phyloP scores from a whole-genome alignment of 2,797 vertebrate species.

The Podarcis siculus region DNA sequence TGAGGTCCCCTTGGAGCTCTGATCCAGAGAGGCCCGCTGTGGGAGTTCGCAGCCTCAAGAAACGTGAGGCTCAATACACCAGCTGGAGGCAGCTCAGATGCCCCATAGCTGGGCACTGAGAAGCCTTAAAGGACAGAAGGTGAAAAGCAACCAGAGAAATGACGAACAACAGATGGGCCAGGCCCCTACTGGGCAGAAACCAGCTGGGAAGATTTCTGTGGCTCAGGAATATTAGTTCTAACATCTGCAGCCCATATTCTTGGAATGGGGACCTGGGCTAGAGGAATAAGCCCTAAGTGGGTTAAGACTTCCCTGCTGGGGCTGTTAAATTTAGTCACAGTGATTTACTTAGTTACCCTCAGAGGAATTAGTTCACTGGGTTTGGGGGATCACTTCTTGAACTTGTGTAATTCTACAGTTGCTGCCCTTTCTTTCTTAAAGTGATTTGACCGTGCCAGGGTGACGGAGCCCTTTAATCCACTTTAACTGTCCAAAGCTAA shows the following conservation, averaged over 20 bases:
- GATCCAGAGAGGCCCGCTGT: background rate
- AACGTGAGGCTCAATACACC: background rate
- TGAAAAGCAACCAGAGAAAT: slow-evolving; percentile 10
- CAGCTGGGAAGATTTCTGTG: slow-evolving; percentile 11
- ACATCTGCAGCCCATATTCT: slow-evolving; percentile 22
- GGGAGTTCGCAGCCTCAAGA: background rate
- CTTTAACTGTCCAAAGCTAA: too few species aligned
- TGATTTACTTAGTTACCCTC: background rate
- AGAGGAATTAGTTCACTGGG: background rate
- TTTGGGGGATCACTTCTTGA: background rate
- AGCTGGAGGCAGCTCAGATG: background rate
- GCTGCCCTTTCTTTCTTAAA: too few species aligned
- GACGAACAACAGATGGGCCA: background rate
- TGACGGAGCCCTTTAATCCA: too few species aligned
- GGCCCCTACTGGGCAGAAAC: background rate
- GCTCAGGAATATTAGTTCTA: background rate
- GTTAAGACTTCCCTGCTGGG: background rate
- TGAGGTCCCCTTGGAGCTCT: background rate
- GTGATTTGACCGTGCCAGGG: too few species aligned
- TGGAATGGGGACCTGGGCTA: background rate
- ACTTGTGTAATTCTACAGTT: background rate
- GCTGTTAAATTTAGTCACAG: background rate
- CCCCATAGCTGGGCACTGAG: background rate
- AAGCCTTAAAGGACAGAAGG: background rate
- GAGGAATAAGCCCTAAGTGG: background rate